Base-by-base conservation (phyloP, 2,113 vertebrate species). In the Brienomyrus longianalis region DNA sequence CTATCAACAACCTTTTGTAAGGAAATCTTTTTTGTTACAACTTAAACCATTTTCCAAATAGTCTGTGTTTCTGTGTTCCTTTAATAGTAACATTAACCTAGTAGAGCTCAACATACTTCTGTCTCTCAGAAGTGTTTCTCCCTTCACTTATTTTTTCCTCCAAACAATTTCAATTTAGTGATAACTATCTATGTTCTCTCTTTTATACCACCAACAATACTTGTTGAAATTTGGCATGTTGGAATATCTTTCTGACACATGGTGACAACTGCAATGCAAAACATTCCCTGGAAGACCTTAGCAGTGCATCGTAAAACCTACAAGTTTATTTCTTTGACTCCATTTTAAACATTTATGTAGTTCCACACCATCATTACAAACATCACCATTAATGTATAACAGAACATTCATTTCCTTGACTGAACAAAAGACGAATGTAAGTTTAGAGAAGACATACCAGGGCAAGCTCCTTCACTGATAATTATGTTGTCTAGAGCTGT, bases 401-500 rank as follows among this genome's bases (percentile, higher is more conserved):
- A 39, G 2, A 45, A 83, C 19, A 83, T 47, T 85, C 10, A 17
- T 31, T 86, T 86, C 0, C 23, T 51, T 86, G 47, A 54, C 27
- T 86, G 23, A 52, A 23, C n/a, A 86, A 52, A 31, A 15, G 2
- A 52, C 2, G 3, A 19, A 48, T 17, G 47, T 54, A 47, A 5
- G 39, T 62, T 89, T 54, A 21, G 59, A 88, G 86, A 13, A 77
- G 21, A 87, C 93, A 92, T 91, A 97, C 96, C 90, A 2, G 91
- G 89, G 92, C 96, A 97, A 17, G 93, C 91, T 92, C 95, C 96
- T 56, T 95, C 93, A n/a, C 90, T 94, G 54, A 97, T 96, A n/a
- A 93, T 66, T 48, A 97, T 96, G 93, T 96, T 95, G 90, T 97
- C 96, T 80, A 97, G 77, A 50, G 95, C 94, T 43, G 95, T 91